Conservation (phyloP, 2,888 invertebrate genomes). For the Callosobruchus maculatus region DNA sequence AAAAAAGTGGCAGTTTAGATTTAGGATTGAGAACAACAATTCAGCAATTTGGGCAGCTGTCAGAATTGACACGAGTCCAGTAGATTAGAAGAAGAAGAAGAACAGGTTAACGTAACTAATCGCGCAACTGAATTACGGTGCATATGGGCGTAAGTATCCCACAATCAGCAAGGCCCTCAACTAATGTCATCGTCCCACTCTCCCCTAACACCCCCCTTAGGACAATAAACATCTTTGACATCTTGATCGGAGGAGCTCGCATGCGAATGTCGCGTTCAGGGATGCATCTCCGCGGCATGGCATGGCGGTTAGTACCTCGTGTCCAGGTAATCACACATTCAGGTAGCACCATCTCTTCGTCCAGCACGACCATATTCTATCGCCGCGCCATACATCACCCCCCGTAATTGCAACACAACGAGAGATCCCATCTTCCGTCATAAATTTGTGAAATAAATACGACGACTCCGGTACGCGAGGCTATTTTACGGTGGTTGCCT, state of each 20-base stretch:
- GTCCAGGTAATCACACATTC: constrained; percentile 44
- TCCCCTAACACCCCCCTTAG: neutral
- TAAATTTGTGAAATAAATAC: constrained; percentile 53
- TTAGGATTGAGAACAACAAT: no score
- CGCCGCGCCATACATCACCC: constrained; percentile 42
- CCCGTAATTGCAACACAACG: constrained; percentile 45
- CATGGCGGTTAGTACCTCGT: constrained; percentile 20
- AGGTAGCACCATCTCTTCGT: constrained; percentile 40
- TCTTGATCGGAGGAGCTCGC: constrained; percentile 22
- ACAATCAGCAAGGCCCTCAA: no score
- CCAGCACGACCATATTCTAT: neutral
- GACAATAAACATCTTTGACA: constrained; percentile 23
- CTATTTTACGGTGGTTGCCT: constrained; percentile 15
- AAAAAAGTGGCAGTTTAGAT: no score
- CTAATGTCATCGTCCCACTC: neutral
- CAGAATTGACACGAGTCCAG: no score
- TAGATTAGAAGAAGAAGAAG: no score
- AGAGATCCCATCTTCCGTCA: constrained; percentile 48
- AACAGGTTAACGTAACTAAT: no score
- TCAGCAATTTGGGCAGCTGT: no score
- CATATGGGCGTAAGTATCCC: no score
- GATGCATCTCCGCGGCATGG: constrained; percentile 8
- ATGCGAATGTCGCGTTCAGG: no score
- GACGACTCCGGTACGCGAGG: constrained; percentile 16
- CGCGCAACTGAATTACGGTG: no score